These are phyloP conservation scores for Elaphurus davidianus DNA, from an alignment of 2,113 vertebrate species.

Conservation along the genomic window DNA sequence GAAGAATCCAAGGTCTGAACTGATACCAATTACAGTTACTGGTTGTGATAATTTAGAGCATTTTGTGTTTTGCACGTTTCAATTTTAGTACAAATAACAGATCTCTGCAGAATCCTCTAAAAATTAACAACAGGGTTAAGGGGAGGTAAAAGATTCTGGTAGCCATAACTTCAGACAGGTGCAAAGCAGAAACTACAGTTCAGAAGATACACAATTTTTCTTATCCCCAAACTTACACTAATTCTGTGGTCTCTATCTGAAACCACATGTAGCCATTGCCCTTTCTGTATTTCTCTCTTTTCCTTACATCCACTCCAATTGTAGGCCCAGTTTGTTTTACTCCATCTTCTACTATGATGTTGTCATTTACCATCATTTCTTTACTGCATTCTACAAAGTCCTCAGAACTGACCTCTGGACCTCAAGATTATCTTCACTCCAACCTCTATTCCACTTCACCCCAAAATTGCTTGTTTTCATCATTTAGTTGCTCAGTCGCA, in stretches of 20 bases:
- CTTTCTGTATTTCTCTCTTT: neutral
- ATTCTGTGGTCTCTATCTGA: neutral
- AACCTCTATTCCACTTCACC: neutral
- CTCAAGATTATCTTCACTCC: neutral
- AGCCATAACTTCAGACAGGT: neutral
- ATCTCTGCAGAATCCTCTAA: constrained; percentile 51
- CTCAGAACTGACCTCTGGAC: neutral
- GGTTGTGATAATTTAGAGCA: constrained; percentile 40
- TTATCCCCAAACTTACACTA: neutral
- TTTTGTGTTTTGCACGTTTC: constrained; percentile 49
- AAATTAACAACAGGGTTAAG: neutral
- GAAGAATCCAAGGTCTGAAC: constrained; percentile 46
- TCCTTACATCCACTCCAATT: neutral
- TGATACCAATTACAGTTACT: constrained; percentile 46
- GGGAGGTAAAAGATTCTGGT: neutral
- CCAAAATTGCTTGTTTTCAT: neutral
- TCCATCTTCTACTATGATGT: neutral
- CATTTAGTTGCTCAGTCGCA: neutral
- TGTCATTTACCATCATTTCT: neutral
- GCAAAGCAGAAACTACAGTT: neutral
- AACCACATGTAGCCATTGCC: neutral
- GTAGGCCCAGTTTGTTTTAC: neutral
- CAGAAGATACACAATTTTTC: neutral
- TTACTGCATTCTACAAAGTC: neutral
- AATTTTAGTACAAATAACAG: constrained; percentile 52